A percentile compares a stretch with the other conserved stretches of the same genome.
These are phyloP conservation scores for Pachydiplax longipennis DNA, from an alignment of 2,888 invertebrate species.

Conservation along the genomic window DNA sequence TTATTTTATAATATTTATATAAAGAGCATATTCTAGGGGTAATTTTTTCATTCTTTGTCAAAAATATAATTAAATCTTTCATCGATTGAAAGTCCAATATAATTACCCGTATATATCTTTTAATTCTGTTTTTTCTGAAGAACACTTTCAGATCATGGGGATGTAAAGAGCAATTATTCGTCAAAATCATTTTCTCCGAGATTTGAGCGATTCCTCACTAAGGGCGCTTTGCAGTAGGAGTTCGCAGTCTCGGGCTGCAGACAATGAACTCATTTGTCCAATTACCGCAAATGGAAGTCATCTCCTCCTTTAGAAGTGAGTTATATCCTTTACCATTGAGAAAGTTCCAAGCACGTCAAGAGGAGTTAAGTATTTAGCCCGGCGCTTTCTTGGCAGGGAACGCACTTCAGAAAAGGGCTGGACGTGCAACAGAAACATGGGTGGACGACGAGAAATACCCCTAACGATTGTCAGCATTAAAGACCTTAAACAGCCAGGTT, in stretches of 20 bases:
- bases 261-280: not conserved
- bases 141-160: no score
- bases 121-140: no score
- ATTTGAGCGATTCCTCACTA: no score
- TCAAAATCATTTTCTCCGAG: no score
- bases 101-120: no score
- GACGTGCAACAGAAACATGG: not conserved
- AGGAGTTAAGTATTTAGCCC: not conserved
- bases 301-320: not conserved
- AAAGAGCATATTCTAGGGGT: no score
- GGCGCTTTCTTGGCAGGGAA: not conserved
- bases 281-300: not conserved
- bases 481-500: conserved; percentile 50
- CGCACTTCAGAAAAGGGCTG: not conserved
- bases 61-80: no score
- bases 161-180: no score
- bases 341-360: not conserved
- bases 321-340: not conserved
- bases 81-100: no score
- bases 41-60: no score
- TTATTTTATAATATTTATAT: no score
- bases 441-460: not conserved
- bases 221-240: no score
- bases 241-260: not conserved
- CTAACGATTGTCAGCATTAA: conserved; percentile 46